Conservation (phyloP, 2,888 invertebrate genomes). For the Chironomus tentans region DNA sequence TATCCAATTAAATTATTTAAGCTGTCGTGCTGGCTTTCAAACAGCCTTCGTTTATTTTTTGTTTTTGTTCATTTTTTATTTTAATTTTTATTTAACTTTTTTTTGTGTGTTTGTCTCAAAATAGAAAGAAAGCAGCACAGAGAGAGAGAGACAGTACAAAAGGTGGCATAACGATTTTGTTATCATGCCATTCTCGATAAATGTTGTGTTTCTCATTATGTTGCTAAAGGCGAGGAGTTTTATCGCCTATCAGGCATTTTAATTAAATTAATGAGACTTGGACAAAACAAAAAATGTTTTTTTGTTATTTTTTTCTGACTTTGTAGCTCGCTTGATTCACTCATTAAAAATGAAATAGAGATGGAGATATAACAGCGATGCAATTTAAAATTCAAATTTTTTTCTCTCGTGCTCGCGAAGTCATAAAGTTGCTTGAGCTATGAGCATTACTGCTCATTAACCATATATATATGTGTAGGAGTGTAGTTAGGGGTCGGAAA, state of each 20-base stretch:
- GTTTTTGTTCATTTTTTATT: no score
- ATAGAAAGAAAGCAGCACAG: background rate
- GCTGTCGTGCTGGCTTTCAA: slow-evolving; percentile 7
- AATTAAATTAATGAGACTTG: slow-evolving; percentile 26
- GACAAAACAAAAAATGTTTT: background rate
- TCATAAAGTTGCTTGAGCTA: background rate
- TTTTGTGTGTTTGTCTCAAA: no score
- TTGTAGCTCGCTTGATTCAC: background rate
- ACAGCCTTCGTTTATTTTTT: no score
- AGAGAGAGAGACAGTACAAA: background rate
- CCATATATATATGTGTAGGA: background rate
- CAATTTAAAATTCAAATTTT: slow-evolving; percentile 16
- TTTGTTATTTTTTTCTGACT: background rate
- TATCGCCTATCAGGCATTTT: slow-evolving; percentile 5
- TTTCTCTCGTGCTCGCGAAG: background rate
- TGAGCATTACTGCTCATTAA: slow-evolving; percentile 9
- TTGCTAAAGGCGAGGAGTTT: slow-evolving; percentile 11
- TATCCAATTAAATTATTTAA: slow-evolving; percentile 12
- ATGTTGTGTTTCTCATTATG: slow-evolving; percentile 1
- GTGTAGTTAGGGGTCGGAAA: no score
- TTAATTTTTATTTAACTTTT: no score
- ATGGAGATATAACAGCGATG: background rate
- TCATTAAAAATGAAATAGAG: background rate
- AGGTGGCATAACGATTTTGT: slow-evolving; percentile 17
- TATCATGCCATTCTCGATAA: slow-evolving; percentile 13